phyloP scores from a whole-genome alignment of 2,113 vertebrate genomes.

The Plectropomus leopardus region DNA sequence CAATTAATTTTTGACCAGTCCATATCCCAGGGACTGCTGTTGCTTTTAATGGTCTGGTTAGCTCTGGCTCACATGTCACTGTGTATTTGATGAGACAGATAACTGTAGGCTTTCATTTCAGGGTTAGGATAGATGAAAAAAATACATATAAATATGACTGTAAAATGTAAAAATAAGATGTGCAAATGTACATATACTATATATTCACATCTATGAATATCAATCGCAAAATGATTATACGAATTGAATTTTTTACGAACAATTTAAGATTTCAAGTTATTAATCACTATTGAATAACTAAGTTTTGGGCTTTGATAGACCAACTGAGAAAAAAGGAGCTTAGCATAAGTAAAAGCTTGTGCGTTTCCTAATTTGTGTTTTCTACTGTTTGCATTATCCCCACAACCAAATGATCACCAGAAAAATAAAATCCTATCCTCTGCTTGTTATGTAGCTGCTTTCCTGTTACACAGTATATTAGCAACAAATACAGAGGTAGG shows the following conservation, averaged over 20 bases:
- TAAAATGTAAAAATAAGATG: background rate
- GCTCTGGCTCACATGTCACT: constrained; percentile 75
- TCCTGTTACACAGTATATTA: constrained; percentile 36
- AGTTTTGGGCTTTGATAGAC: background rate
- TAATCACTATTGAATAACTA: background rate
- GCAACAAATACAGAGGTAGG: constrained; percentile 36
- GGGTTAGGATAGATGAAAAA: constrained; percentile 34
- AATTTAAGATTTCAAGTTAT: background rate
- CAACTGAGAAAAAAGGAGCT: background rate
- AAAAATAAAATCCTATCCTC: background rate
- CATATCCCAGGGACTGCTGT: constrained; percentile 77
- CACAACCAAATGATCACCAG: background rate
- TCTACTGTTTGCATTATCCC: constrained; percentile 25
- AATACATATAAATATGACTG: background rate
- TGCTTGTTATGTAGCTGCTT: constrained; percentile 14
- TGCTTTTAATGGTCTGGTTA: constrained; percentile 83
- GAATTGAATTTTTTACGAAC: background rate
- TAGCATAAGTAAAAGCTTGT: constrained; percentile 10
- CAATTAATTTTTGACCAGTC: constrained; percentile 86
- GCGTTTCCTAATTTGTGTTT: constrained; percentile 17
- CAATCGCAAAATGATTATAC: background rate
- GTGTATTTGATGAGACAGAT: constrained; percentile 79
- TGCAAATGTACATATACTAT: background rate
- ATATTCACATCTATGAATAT: background rate
- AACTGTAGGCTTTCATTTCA: constrained; percentile 69